Evolutionary conservation across 2,797 vertebrate species (phyloP), one percentile per base, ranked within the genome.

Genomic region (Gobionotothen gibberifrons): DNA sequence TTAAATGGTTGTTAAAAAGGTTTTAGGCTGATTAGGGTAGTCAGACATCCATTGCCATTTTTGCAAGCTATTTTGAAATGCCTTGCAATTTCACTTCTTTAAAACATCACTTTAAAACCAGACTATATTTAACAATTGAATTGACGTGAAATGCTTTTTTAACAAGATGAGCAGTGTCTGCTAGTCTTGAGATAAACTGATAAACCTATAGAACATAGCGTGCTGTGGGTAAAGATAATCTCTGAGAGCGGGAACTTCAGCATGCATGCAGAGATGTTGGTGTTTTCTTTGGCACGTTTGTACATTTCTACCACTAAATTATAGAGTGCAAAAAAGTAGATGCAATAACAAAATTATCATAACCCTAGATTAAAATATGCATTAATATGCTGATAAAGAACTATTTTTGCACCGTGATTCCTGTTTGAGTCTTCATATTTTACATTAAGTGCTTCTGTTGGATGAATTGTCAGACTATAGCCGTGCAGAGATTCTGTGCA

Each of bases 221-320:
- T 49, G n/a, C 47, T 46, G 15, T 26, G 48, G 29, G 29, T 42
- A 42, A 19, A 40, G 39, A 56, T 9, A 3, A 9, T 13, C 16
- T 15, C 40, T 63, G 46, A 63, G 46, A 42, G 32, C 15, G 4
- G 32, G 6, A 12, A 10, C 26, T 9, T 13, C 46, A 21, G 60
- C 44, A 12, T 48, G 60, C 44, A 11, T 48, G 65, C n/a, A 51
- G 3, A 22, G 44, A 58, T 3, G 40, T 22, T 9, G 29, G 8
- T 42, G 64, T 61, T 68, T 54, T 42, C 32, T 32, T 59, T 59
- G 64, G 40, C 29, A n/a, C 22, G 3, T 2, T 1, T 22, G 2
- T 19, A 3, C 42, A 5, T 65, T 74, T 64, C 48, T 59, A 54
- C 11, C 17, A 43, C n/a, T 55, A 17, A 32, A 49, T 42, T 22